Evolutionary conservation across 1,140 invertebrate genomes (phyloP), one percentile per base, ranked within the genome.

Genomic region (Dolichoris vasculosae): DNA sequence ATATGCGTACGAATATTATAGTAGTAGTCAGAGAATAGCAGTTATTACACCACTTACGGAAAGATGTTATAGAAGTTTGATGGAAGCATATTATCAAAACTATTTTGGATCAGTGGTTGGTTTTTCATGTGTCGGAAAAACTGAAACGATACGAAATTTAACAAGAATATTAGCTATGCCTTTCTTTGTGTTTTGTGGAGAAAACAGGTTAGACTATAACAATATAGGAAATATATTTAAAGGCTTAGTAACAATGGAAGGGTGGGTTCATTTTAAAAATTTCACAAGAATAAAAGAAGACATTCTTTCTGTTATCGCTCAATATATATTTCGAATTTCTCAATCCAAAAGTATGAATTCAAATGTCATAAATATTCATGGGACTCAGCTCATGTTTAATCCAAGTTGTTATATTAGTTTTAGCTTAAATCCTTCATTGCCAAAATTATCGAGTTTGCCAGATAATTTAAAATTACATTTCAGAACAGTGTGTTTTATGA

Each of bases 41-140:
- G 96, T 97, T 80, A 97, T 97, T 81, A 99, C 97, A 7, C 97
- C 97, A 2, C 93, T 98, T 9, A 99, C 98, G 23, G 97, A 98
- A 92, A 95, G 97, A 87, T 98, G 97, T 91, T 98, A 98, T 92
- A 98, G 98, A 79, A 97, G 97, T 0, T 92, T 98, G 40, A 96
- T 97, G 13, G 97, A 98, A 93, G 97, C 97, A 26, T 89, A 90
- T 82, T 94, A 95, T 88, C 92, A 96, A 77, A 94, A 96, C 89
- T 91, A 96, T 32, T 94, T 94, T 85, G 95, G 95, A 32, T 94
- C 94, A 23, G 93, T 96, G 2, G 94, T 95, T 88, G 96, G 96
- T 23, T 95, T 95, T 8, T 93, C 95, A 7, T 94, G 94, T 23
- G 95, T 95, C 4, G 96, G 96, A n/a, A 97, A 97, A 91, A 95